A percentile compares a stretch with the other conserved stretches of the same genome.
phyloP scores from a whole-genome alignment of 2,797 vertebrate species.

The Prunella strophiata region DNA sequence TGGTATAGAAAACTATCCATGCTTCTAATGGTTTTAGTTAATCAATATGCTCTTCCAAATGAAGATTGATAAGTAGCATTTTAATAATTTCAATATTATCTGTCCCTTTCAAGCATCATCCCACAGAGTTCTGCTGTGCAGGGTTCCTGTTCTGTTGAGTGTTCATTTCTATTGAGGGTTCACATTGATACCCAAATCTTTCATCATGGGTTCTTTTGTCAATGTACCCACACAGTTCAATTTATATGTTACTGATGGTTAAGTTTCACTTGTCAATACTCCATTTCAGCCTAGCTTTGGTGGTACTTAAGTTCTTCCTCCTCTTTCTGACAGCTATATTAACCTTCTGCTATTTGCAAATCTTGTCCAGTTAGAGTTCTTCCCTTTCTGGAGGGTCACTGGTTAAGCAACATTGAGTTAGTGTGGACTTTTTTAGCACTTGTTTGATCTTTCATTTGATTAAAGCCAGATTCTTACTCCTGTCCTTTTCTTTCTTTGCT shows the following conservation, averaged over 20 bases:
- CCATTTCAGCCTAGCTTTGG: neutral
- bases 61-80: neutral
- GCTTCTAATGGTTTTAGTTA: neutral
- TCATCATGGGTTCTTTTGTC: neutral
- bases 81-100: conserved; percentile 9
- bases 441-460: neutral
- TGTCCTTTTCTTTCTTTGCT: neutral
- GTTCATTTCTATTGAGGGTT: neutral
- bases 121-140: neutral
- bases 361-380: neutral
- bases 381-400: neutral
- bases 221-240: neutral
- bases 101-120: neutral
- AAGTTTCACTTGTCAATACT: neutral
- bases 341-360: neutral
- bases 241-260: neutral
- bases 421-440: neutral
- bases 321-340: neutral
- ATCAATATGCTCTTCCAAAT: neutral
- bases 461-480: neutral
- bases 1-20: neutral
- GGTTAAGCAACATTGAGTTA: neutral
- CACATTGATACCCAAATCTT: neutral
- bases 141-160: neutral
- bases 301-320: neutral